Conservation (phyloP, 2,113 vertebrate genomes). For the Megaceryle maxima region DNA sequence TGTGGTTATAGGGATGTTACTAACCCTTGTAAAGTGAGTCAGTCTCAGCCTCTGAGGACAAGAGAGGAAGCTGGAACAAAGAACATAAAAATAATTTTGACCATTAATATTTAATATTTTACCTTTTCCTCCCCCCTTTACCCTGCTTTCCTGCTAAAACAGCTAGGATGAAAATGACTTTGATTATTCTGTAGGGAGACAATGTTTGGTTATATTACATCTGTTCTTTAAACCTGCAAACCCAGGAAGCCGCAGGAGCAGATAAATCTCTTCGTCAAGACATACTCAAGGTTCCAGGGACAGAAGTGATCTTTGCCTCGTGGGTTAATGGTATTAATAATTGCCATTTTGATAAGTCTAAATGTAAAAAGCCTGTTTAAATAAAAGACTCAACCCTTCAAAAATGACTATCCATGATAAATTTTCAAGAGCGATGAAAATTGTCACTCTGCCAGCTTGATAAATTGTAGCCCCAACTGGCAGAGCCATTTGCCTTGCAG, state of each 20-base stretch:
- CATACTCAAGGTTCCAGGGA: conserved; percentile 16
- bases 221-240: conserved; percentile 48
- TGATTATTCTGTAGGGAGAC: conserved; percentile 27
- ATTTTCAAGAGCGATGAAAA: conserved; percentile 69
- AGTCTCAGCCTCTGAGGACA: neutral
- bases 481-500: conserved; percentile 70
- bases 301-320: conserved; percentile 63
- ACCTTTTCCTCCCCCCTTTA: neutral
- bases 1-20: neutral
- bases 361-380: conserved; percentile 46
- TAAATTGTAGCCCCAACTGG: conserved; percentile 70
- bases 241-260: neutral
- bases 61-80: neutral
- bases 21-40: neutral
- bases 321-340: conserved; percentile 67
- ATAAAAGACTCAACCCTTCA: conserved; percentile 56
- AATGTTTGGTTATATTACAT: conserved; percentile 45
- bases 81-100: conserved; percentile 22
- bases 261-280: conserved; percentile 65
- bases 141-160: neutral
- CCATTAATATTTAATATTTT: conserved; percentile 30
- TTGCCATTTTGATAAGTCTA: conserved; percentile 61
- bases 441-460: conserved; percentile 72
- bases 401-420: conserved; percentile 63
- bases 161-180: conserved; percentile 42